Base-by-base conservation (phyloP, 1,140 invertebrate species). In the Whitmania pigra region DNA sequence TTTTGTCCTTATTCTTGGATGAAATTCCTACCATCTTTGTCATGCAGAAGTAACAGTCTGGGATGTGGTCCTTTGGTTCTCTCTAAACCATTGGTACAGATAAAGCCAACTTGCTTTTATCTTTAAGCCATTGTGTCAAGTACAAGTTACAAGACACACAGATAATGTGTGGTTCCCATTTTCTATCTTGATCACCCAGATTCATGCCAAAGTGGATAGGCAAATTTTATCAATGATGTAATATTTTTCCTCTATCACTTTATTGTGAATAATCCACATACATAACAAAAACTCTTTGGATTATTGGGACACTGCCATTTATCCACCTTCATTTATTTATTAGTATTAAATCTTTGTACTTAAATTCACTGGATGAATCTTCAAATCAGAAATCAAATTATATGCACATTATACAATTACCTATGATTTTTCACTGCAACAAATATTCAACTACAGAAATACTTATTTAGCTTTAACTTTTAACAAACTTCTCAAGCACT, bases 251-350 rank as follows among this genome's bases (percentile, higher is more conserved):
- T 57, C 9, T 57, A 9, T 57, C 2, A 57, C 55, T 57, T 57
- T 57, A 9, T 57, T 57, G 55, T 57, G 55, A 57, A 57, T 57
- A 57, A 57, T 57, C 55, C 25, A n/a, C 55, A 57, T 27, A 57
- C 55, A 57, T 57, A 57, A 57, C 55, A 57, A 57, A 57, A 57
- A 57, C 2, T 57, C 2, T 57, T 57, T 27, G 25, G 55, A 57
- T 57, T 57, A 9, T 57, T 57, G 2, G 9, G 55, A 27, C 55
- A 57, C 55, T 9, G 55, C 2, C 9, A 9, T 57, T 9, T 57
- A 57, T 57, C 55, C 9, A 9, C 55, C 55, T 3, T n/a, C 25
- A 57, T 27, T n/a, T n/a, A 5, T n/a, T 57, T 2, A 57, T 3
- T 57, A n/a, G 20, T 57, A n/a, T n/a, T 57, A n/a, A n/a, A 9